Percentiles rank a stretch among this genome's conserved stretches.
These are phyloP conservation scores for Rhagophthalmus giganteus DNA, from an alignment of 2,888 invertebrate species.

Conservation along the genomic window DNA sequence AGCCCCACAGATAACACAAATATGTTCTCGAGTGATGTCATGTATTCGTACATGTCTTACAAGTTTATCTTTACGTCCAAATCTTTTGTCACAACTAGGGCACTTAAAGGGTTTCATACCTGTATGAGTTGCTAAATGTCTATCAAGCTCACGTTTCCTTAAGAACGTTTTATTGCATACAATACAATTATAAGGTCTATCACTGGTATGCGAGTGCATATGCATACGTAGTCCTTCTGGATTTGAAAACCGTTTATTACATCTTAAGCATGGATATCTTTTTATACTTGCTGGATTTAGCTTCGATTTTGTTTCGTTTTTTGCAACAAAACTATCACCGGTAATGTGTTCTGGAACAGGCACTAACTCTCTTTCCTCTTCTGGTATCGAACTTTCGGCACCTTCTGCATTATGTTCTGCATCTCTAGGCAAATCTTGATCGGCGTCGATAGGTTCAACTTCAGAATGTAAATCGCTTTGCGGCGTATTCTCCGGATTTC, in stretches of 20 bases:
- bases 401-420: constrained; percentile 53
- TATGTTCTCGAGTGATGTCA: constrained; percentile 56
- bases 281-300: constrained; percentile 29
- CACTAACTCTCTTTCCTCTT: constrained; percentile 29
- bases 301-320: constrained; percentile 9
- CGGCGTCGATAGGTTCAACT: constrained; percentile 12
- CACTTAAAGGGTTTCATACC: constrained; percentile 71
- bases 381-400: constrained; percentile 11
- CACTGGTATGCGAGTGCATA: constrained; percentile 59
- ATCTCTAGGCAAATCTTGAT: constrained; percentile 56
- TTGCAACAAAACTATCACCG: constrained; percentile 41
- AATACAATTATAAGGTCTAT: constrained; percentile 64
- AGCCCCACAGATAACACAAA: constrained; percentile 65
- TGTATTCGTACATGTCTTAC: constrained; percentile 69
- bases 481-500: constrained; percentile 37
- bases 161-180: constrained; percentile 70
- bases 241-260: constrained; percentile 46
- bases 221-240: constrained; percentile 49
- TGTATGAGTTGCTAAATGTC: constrained; percentile 69
- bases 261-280: constrained; percentile 43
- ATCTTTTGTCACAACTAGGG: constrained; percentile 67
- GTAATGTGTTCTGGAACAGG: constrained; percentile 47
- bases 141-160: constrained; percentile 69
- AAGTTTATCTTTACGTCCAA: constrained; percentile 70
- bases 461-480: constrained; percentile 32